Conservation (phyloP, 35 echinoderm and acorn worm genomes). For the Ophioderma brevispina region DNA sequence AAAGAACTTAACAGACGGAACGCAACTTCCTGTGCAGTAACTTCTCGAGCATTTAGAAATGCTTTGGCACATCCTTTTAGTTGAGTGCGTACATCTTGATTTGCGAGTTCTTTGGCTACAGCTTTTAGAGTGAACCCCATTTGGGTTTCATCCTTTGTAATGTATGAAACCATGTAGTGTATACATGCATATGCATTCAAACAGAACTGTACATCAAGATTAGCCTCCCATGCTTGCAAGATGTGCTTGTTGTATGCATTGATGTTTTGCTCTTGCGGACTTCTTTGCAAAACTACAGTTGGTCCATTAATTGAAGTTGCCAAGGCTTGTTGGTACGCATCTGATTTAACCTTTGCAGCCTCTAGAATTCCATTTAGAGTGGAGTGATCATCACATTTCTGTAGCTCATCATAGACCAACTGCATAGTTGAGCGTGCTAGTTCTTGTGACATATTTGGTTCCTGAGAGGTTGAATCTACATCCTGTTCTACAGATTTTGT, state of each 20-base stretch:
- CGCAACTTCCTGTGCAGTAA: constrained; percentile 58
- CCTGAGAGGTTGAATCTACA: no score
- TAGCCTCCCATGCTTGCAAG: constrained; percentile 59
- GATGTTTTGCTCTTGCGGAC: constrained; percentile 30
- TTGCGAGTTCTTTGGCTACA: neutral
- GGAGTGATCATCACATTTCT: neutral
- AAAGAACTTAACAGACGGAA: constrained; percentile 30
- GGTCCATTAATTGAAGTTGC: neutral
- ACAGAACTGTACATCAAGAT: constrained; percentile 68
- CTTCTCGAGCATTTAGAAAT: constrained; percentile 57
- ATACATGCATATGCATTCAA: constrained; percentile 41
- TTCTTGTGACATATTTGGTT: no score
- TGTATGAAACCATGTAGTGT: constrained; percentile 32
- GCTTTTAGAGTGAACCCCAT: constrained; percentile 26
- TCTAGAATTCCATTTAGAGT: neutral
- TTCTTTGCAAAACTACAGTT: constrained; percentile 31
- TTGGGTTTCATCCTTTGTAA: constrained; percentile 62
- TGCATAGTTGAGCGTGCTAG: no score
- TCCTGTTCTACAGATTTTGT: neutral
- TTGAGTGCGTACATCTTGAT: neutral
- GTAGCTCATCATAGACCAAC: neutral
- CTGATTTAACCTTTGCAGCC: constrained; percentile 1
- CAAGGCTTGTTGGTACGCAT: constrained; percentile 1
- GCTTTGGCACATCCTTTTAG: constrained; percentile 33
- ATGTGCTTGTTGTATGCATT: constrained; percentile 49